Base-by-base conservation (phyloP, 2,888 invertebrate genomes). In the Petrolisthes manimaculis region DNA sequence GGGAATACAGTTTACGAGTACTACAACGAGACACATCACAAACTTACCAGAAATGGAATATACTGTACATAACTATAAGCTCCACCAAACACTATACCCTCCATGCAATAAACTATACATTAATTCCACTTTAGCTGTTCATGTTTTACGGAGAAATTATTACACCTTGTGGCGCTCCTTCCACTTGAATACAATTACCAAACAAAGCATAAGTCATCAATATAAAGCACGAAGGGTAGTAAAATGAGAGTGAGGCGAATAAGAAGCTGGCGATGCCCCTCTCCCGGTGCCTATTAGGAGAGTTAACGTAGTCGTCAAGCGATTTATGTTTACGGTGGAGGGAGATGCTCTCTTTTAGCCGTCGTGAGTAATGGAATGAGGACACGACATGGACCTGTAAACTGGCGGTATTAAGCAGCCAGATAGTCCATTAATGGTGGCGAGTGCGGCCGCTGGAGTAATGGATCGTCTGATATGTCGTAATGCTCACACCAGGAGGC, bases 301-400 rank as follows among this genome's bases (percentile, higher is more conserved):
- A 81, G 74, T 81, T 81, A 86, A 86, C 80, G 81, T 51, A 83
- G 83, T 87, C 87, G 77, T 87, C 87, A 87, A 87, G 56, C 24
- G 55, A 83, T 87, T 87, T 86, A 86, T 83, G 83, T 83, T 83
- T 81, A 71, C 86, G 75, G 79, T 21, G 24, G 83, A 21, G 69
- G 78, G 61, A 83, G 82, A 83, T 86, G 86, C 67, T 86, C 86
- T 86, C 86, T 83, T 86, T 86, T 78, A 53, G 83, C 69, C 86
- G 54, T 61, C 83, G 53, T 87, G 87, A 87, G 87, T 87, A 87
- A 87, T 87, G 87, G 83, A 87, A 87, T 83, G 87, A 83, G 87
- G 87, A 87, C 87, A 87, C 79, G 87, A 83, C 87, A 87, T 79
- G 87, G 83, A 87, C 87, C 87, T 87, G 87, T 87, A 87, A 87